Evolutionary conservation across 92 coral and sea anemone genomes (phyloP).

Genomic region (Bergia puertoricense): DNA sequence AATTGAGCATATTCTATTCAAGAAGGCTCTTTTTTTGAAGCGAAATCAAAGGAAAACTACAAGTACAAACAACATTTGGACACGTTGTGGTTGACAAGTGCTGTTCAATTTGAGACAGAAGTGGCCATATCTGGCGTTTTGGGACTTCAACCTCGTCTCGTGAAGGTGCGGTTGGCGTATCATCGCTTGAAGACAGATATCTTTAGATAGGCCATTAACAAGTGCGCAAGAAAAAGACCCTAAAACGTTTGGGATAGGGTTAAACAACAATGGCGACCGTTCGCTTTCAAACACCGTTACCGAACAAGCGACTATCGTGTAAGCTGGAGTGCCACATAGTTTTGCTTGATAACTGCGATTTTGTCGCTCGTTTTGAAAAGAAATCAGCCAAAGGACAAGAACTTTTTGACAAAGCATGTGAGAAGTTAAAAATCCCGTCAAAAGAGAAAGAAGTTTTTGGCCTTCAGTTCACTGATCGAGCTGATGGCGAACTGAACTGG

Average conservation of each 20-base stretch:
- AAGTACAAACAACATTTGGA: no score
- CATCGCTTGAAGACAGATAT: not conserved
- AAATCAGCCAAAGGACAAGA: conserved; percentile 80
- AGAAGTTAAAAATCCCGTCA: conserved; percentile 58
- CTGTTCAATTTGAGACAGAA: not conserved
- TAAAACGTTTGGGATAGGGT: not conserved
- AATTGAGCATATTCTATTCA: not conserved
- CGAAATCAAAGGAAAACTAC: no score
- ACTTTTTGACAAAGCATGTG: conserved; percentile 65
- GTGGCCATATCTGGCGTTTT: not conserved
- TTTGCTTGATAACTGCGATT: conserved; percentile 72
- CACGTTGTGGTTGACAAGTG: not conserved
- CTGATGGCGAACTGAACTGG: conserved; percentile 96
- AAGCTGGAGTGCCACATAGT: conserved; percentile 81
- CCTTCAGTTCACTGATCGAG: conserved; percentile 77
- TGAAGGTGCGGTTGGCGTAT: not conserved
- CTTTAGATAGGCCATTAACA: not conserved
- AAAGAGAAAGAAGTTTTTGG: conserved; percentile 72
- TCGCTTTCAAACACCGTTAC: conserved; percentile 35
- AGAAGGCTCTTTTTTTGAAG: no score
- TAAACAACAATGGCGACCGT: conserved; percentile 19
- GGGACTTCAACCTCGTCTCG: not conserved
- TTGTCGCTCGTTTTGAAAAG: conserved; percentile 61
- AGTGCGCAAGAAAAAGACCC: not conserved
- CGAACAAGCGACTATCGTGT: conserved; percentile 46